Evolutionary conservation across 2,113 vertebrate species (phyloP).

Genomic region (Oxygymnocypris stewartii): DNA sequence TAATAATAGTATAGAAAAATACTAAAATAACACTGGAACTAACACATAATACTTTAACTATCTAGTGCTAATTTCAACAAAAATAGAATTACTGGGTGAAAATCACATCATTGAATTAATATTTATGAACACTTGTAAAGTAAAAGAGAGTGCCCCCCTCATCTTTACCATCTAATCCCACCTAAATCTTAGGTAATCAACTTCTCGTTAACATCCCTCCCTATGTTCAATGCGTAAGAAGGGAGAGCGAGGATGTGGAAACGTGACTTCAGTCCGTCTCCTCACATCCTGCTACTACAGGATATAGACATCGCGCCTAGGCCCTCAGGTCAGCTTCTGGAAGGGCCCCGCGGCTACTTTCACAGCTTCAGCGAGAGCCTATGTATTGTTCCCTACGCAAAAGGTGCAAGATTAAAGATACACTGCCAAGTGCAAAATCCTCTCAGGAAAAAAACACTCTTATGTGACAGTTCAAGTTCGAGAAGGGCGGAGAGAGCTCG

Average conservation of each 20-base stretch:
- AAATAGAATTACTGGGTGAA: not conserved
- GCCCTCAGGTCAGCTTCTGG: slow-evolving; percentile 59
- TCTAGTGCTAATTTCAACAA: not conserved
- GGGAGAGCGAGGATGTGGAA: slow-evolving; percentile 67
- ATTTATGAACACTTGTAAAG: not conserved
- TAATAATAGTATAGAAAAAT: not conserved
- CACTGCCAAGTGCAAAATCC: slow-evolving; percentile 63
- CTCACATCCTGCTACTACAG: slow-evolving; percentile 75
- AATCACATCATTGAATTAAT: not conserved
- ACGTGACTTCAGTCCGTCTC: slow-evolving; percentile 72
- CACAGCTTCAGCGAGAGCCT: slow-evolving; percentile 60
- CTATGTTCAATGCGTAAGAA: slow-evolving; percentile 17
- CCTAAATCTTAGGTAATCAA: slow-evolving; percentile 43
- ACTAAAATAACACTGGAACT: not conserved
- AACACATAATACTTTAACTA: not conserved
- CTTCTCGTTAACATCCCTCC: slow-evolving; percentile 43
- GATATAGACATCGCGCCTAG: slow-evolving; percentile 71
- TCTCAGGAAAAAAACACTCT: slow-evolving; percentile 78
- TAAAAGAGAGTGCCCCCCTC: not conserved
- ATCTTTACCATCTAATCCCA: slow-evolving; percentile 13
- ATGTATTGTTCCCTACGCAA: slow-evolving; percentile 68
- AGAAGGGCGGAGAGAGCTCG: slow-evolving; percentile 57
- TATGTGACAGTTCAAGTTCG: slow-evolving; percentile 46
- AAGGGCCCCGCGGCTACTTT: slow-evolving; percentile 61
- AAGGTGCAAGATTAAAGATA: slow-evolving; percentile 65